These are phyloP conservation scores for Fistularia commersonii DNA, from an alignment of 2,797 vertebrate genomes.

Conservation along the genomic window DNA sequence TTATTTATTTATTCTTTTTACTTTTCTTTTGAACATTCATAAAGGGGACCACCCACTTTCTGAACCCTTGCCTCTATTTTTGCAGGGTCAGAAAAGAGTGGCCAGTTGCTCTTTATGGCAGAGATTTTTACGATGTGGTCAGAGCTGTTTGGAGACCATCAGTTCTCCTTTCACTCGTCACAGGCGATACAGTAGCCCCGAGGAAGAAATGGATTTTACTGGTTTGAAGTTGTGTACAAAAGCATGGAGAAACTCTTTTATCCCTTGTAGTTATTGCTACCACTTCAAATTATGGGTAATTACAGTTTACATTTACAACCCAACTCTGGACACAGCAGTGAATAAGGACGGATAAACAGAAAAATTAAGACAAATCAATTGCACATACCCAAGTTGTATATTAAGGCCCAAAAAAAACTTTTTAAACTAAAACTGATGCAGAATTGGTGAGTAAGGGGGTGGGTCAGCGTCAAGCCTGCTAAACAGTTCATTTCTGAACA, in stretches of 20 bases:
- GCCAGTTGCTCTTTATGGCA: slow-evolving; percentile 79
- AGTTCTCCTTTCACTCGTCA: slow-evolving; percentile 73
- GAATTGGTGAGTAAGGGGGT: no score
- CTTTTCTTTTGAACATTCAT: slow-evolving; percentile 23
- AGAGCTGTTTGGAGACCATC: slow-evolving; percentile 78
- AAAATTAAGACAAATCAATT: no score
- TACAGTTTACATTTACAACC: no score
- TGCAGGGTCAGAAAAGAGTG: slow-evolving; percentile 74
- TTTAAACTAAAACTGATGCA: no score
- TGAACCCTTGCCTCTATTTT: slow-evolving; percentile 72
- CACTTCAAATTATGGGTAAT: no score
- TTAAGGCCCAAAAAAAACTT: no score
- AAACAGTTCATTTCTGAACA: no score
- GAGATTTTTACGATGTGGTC: slow-evolving; percentile 79
- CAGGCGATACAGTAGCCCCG: slow-evolving; percentile 49
- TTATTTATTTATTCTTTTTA: no score
- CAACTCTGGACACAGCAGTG: no score
- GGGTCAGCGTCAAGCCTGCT: no score
- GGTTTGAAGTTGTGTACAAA: slow-evolving; percentile 24
- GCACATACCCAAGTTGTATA: no score
- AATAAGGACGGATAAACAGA: no score
- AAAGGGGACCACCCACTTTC: slow-evolving; percentile 77
- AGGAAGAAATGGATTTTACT: slow-evolving; percentile 21
- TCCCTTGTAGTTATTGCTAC: background rate
- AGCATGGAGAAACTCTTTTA: background rate